Conservation (phyloP, 2,113 vertebrate species). For the Toxotes chatareus region DNA sequence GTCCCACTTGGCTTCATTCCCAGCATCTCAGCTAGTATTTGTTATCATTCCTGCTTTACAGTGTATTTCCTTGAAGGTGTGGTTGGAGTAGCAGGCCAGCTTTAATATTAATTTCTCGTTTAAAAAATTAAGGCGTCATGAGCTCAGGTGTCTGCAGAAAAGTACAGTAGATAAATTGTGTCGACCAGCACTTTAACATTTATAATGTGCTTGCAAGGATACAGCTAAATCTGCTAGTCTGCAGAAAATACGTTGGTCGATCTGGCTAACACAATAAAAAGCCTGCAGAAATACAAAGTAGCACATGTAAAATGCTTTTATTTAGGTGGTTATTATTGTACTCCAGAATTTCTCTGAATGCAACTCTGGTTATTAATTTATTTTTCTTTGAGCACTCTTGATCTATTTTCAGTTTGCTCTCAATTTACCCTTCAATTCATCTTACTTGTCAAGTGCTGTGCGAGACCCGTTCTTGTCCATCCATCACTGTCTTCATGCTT, state of each 20-base stretch:
- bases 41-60: neutral
- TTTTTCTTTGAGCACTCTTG: neutral
- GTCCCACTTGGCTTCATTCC: neutral
- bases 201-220: neutral
- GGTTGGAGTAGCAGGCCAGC: neutral
- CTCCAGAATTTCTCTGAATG: neutral
- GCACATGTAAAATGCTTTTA: neutral
- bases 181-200: neutral
- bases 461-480: constrained; percentile 6
- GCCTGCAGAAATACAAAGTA: too few species aligned
- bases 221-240: too few species aligned
- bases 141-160: neutral
- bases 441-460: neutral
- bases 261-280: neutral
- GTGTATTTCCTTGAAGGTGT: neutral
- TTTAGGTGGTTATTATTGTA: neutral
- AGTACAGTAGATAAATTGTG: neutral
- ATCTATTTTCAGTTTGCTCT: constrained; percentile 3
- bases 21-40: neutral
- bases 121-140: too few species aligned
- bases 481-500: constrained; percentile 39
- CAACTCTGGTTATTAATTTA: too few species aligned
- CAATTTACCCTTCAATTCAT: constrained; percentile 3
- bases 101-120: neutral
- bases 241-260: neutral